phyloP scores from a whole-genome alignment of 30 jellyfish, hydroid and myxozoan species.

The Clytia hemisphaerica region DNA sequence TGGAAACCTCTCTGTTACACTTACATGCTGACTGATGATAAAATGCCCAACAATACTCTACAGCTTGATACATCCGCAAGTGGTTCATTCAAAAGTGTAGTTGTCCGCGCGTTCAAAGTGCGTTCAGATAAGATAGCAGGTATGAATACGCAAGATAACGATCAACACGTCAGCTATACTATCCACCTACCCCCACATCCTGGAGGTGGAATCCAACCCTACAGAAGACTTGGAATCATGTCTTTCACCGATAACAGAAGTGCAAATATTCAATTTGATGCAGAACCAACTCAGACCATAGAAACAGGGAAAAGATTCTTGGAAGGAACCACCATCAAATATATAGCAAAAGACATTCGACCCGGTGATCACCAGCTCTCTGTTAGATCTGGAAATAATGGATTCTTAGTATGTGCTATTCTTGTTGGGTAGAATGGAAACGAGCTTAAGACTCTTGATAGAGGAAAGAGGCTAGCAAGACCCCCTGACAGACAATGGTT shows the following conservation, averaged over 20 bases:
- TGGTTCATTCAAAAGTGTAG: slow-evolving; percentile 82
- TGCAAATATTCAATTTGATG: slow-evolving; percentile 73
- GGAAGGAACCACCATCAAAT: slow-evolving; percentile 89
- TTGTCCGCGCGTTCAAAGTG: slow-evolving; percentile 83
- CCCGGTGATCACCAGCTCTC: slow-evolving; percentile 93
- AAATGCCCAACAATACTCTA: slow-evolving; percentile 82
- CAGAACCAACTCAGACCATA: slow-evolving; percentile 32
- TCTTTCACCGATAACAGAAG: slow-evolving; percentile 94
- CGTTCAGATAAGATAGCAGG: slow-evolving; percentile 96
- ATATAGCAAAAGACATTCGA: slow-evolving; percentile 70
- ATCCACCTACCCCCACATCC: slow-evolving; percentile 77
- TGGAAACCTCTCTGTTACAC: slow-evolving; percentile 97
- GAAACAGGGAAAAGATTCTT: slow-evolving; percentile 81
- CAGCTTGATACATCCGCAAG: slow-evolving; percentile 48
- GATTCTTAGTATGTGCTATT: slow-evolving; percentile 82
- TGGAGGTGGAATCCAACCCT: slow-evolving; percentile 62
- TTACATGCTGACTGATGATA: slow-evolving; percentile 89
- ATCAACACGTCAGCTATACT: slow-evolving; percentile 67
- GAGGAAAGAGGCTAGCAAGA: too few relatives aligned
- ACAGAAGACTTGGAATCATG: slow-evolving; percentile 83
- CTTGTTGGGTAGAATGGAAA: slow-evolving; percentile 92
- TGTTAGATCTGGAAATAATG: slow-evolving; percentile 70
- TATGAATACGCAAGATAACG: slow-evolving; percentile 79
- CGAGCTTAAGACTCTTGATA: too few relatives aligned
- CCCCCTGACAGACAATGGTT: too few relatives aligned